Base-by-base conservation (phyloP, 2,113 vertebrate species). In the Channa maculata region DNA sequence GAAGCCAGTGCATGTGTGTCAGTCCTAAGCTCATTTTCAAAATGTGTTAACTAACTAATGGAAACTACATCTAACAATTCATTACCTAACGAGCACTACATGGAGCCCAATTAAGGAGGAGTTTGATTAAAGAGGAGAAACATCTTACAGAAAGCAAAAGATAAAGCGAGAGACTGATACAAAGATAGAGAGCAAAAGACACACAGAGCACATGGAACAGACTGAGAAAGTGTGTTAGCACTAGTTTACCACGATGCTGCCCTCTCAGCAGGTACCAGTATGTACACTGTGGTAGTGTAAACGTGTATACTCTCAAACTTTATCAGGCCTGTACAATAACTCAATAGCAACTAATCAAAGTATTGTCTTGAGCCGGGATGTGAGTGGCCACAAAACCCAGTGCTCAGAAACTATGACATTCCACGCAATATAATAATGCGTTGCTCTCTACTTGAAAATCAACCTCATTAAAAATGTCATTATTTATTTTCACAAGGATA, bases 401-500 rank as follows among this genome's bases (percentile, higher is more conserved):
- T 15, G 33, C 43, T 44, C 41, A 48, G 60, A 52, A 73, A 48
- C 46, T 6, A 5, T n/a, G 12, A 4, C 24, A 46, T 61, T 71
- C 44, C 45, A 15, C 60, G 49, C 39, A 50, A 12, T 53, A 62
- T 54, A 52, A 79, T 65, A 74, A 64, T 50, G 49, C 36, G 58
- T 68, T 64, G 54, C 53, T 55, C 51, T 75, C 53, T 37, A 68
- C 70, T 68, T 77, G 72, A 65, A 76, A 71, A 50, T 55, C 14
- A 71, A 46, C 61, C 54, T 84, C 68, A 64, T 86, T 74, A 78
- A 71, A 65, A 51, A 46, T 1, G 51, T 53, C 59, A 63, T 69
- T 41, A 75, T 84, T 71, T 66, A 5, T 61, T 85, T 81, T 79
- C 80, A 63, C 68, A 41, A 63, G 69, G 81, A 85, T 77, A 75